Base-by-base conservation (phyloP, 2,888 invertebrate genomes). In the Pollenia labialis region DNA sequence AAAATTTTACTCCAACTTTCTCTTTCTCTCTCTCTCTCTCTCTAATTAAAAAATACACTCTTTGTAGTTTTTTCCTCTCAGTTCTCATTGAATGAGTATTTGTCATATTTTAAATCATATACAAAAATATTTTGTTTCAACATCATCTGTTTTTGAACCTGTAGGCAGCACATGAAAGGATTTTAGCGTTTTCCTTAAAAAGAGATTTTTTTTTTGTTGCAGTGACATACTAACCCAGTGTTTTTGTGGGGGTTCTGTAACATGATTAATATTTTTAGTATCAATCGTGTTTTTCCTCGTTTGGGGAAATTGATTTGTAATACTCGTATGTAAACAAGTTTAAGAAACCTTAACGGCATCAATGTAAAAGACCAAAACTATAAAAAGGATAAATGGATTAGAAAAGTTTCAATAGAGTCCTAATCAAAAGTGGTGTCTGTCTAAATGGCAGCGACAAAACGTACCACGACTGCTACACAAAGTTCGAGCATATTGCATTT, bases 1-100 rank as follows among this genome's bases (percentile, higher is more conserved):
- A 80, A 71, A 85, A 81, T 72, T 85, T 85, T 77, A 81, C 69
- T 85, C 79, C 81, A 85, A 85, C 83, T 83, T 64, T 77, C 52
- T 69, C 46, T 69, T 42, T 1, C 56, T n/a, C 44, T 68, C 44
- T 60, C 11, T 58, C 54, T 66, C 40, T 68, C 68, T 18, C 44
- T 68, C 40, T 58, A 11, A 42, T 14, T 56, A 10, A 14, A 10
- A 1, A 11, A 16, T 4, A 18, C 18, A 42, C 14, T 9, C n/a
- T 50, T 50, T 4, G 23, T 40, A 11, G 18, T 23, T 44, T 23
- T n/a, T n/a, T n/a, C n/a, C n/a, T 23, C 40, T 69, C 50, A 50
- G 52, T 48, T 10, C 14, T 46, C 46, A 54, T 56, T 12, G 14
- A 40, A 40, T 69, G 11, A 52, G 50, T 16, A 4, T 69, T 68